phyloP scores from a whole-genome alignment of 2,888 invertebrate genomes.

The Sinohyriopsis cumingii region DNA sequence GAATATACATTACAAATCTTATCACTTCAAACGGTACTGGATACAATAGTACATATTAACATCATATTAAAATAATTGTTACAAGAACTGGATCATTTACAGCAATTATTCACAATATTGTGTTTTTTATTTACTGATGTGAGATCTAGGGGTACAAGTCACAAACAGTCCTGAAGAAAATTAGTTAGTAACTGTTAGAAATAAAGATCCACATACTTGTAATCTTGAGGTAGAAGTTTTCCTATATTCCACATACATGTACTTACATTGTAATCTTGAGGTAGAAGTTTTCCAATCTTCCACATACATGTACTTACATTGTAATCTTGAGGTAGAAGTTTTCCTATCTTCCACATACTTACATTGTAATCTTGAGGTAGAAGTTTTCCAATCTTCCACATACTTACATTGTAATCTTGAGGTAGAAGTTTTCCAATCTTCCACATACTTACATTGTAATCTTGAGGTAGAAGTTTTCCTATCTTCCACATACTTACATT shows the following conservation, averaged over 20 bases:
- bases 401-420: slow-evolving; percentile 40
- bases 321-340: slow-evolving; percentile 37
- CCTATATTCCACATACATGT: slow-evolving; percentile 50
- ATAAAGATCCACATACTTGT: no score
- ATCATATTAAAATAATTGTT: no score
- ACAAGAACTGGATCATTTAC: no score
- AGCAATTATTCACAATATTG: no score
- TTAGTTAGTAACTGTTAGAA: no score
- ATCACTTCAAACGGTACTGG: no score
- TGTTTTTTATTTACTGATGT: no score
- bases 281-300: slow-evolving; percentile 45
- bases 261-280: slow-evolving; percentile 22
- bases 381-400: slow-evolving; percentile 49
- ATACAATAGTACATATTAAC: no score
- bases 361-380: slow-evolving; percentile 31
- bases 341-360: slow-evolving; percentile 55
- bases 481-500: slow-evolving; percentile 49
- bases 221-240: slow-evolving; percentile 39
- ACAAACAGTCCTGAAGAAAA: no score
- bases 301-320: slow-evolving; percentile 8
- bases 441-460: slow-evolving; percentile 45
- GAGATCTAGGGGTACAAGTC: no score
- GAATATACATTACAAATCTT: no score
- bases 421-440: slow-evolving; percentile 47
- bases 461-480: slow-evolving; percentile 43